A percentile compares a stretch with the other conserved stretches of the same genome.
Conservation (phyloP, 2,888 invertebrate species). For the Trissonchulus latispiculum region DNA sequence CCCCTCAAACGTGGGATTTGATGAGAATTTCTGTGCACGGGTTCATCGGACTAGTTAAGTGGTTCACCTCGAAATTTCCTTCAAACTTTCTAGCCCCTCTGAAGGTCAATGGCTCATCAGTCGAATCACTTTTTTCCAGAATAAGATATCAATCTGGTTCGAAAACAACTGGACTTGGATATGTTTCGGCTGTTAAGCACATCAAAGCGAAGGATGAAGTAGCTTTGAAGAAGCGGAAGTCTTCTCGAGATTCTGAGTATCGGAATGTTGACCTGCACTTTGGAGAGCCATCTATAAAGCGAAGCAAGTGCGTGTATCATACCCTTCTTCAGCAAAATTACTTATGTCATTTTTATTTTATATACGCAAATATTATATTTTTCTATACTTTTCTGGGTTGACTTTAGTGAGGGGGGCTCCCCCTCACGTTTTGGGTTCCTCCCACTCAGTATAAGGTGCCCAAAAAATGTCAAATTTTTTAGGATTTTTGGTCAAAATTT, state of each 20-base stretch:
- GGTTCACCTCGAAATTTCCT: background rate
- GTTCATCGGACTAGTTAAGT: constrained; percentile 5
- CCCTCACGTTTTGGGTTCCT: too few species aligned
- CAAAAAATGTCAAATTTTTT: too few species aligned
- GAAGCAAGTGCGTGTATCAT: too few species aligned
- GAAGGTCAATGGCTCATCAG: background rate
- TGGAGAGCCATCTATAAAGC: too few species aligned
- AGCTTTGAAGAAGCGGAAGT: background rate
- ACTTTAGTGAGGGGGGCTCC: too few species aligned
- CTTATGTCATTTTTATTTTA: too few species aligned
- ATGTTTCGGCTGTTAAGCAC: background rate
- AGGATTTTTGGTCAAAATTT: too few species aligned
- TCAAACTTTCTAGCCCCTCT: constrained; percentile 2
- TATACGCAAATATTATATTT: too few species aligned
- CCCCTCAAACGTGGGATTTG: constrained; percentile 9
- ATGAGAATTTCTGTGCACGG: background rate
- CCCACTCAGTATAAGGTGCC: too few species aligned
- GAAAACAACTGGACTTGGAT: background rate
- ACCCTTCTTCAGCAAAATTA: too few species aligned
- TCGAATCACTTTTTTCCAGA: constrained; percentile 2
- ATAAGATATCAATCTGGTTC: background rate
- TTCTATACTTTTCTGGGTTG: too few species aligned
- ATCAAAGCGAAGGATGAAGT: background rate
- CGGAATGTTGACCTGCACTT: background rate
- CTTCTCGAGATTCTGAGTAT: background rate